Percentiles rank a stretch among this genome's conserved stretches.
These are phyloP conservation scores for Drosophila takahashii DNA, from an alignment of 1,140 invertebrate genomes.

Conservation along the genomic window DNA sequence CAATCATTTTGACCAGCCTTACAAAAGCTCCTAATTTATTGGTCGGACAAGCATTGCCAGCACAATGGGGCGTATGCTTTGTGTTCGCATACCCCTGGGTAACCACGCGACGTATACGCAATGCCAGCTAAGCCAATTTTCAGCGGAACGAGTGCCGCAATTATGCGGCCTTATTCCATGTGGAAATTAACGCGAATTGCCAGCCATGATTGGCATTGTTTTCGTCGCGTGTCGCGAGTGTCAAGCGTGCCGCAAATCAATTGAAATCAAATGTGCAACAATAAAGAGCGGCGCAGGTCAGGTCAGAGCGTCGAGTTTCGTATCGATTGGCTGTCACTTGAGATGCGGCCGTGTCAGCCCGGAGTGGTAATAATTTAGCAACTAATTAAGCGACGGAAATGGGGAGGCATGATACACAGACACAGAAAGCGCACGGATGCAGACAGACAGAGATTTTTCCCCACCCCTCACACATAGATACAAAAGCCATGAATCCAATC, in stretches of 20 bases:
- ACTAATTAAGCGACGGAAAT: conserved; percentile 73
- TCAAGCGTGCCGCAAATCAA: conserved; percentile 40
- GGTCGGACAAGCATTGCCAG: conserved; percentile 30
- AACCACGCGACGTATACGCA: conserved; percentile 31
- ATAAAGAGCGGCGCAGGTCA: conserved; percentile 37
- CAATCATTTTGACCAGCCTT: background rate
- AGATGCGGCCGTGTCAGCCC: conserved; percentile 60
- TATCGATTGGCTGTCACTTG: conserved; percentile 68
- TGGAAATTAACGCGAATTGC: conserved; percentile 77
- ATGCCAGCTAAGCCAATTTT: conserved; percentile 62
- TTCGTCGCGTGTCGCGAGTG: conserved; percentile 60
- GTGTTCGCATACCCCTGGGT: background rate
- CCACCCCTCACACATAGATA: background rate
- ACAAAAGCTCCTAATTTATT: conserved; percentile 11
- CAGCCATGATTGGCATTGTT: conserved; percentile 74
- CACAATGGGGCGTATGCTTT: conserved; percentile 33
- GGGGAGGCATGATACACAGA: conserved; percentile 35
- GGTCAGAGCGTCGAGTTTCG: conserved; percentile 15
- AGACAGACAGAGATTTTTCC: conserved; percentile 24
- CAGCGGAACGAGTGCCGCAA: conserved; percentile 46
- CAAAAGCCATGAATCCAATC: background rate
- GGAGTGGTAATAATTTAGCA: conserved; percentile 78
- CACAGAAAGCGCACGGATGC: conserved; percentile 1
- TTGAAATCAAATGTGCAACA: conserved; percentile 67
- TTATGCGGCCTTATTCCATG: conserved; percentile 71